Evolutionary conservation across 2,113 vertebrate species (phyloP).

Genomic region (Archocentrus centrarchus): DNA sequence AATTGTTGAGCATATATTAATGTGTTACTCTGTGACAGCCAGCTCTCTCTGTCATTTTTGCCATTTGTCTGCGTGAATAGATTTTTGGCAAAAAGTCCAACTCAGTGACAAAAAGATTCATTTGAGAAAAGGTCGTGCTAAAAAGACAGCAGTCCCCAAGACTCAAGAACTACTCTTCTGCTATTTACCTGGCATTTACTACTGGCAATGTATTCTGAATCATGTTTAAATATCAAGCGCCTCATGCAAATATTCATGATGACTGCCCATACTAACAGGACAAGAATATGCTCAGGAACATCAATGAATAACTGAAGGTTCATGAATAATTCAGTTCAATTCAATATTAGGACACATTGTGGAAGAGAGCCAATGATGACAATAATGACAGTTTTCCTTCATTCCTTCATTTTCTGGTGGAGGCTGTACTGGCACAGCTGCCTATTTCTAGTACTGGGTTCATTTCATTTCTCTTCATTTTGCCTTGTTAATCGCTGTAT

Average conservation of each 20-base stretch:
- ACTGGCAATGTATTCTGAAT: constrained; percentile 58
- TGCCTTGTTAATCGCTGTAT: too few relatives aligned
- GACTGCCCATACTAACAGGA: constrained; percentile 54
- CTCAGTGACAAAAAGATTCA: constrained; percentile 22
- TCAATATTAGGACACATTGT: too few relatives aligned
- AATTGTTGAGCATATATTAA: constrained; percentile 9
- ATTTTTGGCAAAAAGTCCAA: constrained; percentile 33
- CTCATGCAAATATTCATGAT: constrained; percentile 74
- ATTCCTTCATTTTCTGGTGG: constrained; percentile 30
- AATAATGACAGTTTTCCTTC: constrained; percentile 42
- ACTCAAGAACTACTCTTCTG: constrained; percentile 34
- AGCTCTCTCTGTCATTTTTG: not conserved
- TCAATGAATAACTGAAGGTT: constrained; percentile 71
- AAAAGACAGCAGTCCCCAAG: constrained; percentile 21
- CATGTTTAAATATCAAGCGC: constrained; percentile 77
- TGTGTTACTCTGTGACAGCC: not conserved
- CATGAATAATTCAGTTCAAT: constrained; percentile 52
- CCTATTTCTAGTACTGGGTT: too few relatives aligned
- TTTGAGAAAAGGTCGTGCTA: constrained; percentile 65
- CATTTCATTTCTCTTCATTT: too few relatives aligned
- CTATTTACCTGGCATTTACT: constrained; percentile 76
- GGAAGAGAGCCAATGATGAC: constrained; percentile 29
- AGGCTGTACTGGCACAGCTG: not conserved
- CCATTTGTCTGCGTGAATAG: not conserved
- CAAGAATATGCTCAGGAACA: constrained; percentile 48